Evolutionary conservation across 1,140 invertebrate species (phyloP).

Genomic region (Chlorops oryzae): DNA sequence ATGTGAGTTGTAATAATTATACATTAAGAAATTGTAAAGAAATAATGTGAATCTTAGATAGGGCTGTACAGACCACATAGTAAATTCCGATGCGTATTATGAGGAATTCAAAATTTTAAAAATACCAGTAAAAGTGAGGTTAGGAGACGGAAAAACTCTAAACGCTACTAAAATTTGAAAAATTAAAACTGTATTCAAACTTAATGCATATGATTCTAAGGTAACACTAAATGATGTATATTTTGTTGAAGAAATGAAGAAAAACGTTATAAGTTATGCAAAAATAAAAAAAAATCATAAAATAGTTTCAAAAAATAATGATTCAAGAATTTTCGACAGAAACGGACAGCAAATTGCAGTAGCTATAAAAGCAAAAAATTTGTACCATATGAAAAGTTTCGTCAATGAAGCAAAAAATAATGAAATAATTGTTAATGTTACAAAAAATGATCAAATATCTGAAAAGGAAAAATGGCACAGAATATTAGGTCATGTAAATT

Average conservation of each 20-base stretch:
- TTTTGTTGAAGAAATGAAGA: slow-evolving; percentile 2
- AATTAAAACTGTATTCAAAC: too few relatives aligned
- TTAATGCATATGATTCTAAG: too few relatives aligned
- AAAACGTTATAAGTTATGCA: slow-evolving; percentile 1
- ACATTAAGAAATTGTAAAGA: slow-evolving; percentile 20
- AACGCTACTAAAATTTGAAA: too few relatives aligned
- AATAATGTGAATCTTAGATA: slow-evolving; percentile 41
- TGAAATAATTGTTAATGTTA: slow-evolving; percentile 10
- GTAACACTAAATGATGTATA: background rate
- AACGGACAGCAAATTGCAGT: too few relatives aligned
- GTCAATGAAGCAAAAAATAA: background rate
- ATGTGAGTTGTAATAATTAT: too few relatives aligned
- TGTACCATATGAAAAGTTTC: slow-evolving; percentile 6
- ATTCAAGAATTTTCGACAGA: too few relatives aligned
- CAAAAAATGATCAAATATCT: slow-evolving; percentile 25
- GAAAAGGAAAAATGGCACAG: slow-evolving; percentile 32
- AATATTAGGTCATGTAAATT: slow-evolving; percentile 25
- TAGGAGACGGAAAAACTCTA: too few relatives aligned
- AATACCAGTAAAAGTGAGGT: too few relatives aligned
- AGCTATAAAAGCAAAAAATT: slow-evolving; percentile 1
- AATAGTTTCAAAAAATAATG: too few relatives aligned
- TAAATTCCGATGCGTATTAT: too few relatives aligned
- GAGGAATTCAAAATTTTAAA: too few relatives aligned
- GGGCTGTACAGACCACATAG: slow-evolving; percentile 42
- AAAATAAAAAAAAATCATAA: too few relatives aligned